phyloP scores from a whole-genome alignment of 2,888 invertebrate species.

The Nephrotoma appendiculata region DNA sequence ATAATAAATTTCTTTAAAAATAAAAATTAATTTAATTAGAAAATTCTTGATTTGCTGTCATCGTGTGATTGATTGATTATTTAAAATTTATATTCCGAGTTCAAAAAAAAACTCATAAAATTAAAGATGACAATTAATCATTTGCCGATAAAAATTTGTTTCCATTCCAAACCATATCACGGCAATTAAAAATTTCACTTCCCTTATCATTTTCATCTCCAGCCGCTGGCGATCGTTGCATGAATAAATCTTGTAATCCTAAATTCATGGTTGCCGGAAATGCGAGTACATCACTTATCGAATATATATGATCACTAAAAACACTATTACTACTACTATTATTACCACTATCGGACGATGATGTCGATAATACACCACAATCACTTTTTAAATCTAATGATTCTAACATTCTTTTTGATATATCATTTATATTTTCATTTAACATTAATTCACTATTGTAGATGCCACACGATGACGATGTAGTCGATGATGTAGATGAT shows the following conservation, averaged over 20 bases:
- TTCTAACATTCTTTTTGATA: slow-evolving; percentile 31
- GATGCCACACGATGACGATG: too few relatives aligned
- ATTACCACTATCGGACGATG: slow-evolving; percentile 14
- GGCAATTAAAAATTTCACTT: slow-evolving; percentile 32
- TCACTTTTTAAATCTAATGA: slow-evolving; percentile 21
- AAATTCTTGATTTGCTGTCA: background rate
- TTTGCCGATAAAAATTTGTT: slow-evolving; percentile 12
- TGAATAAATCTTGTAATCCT: background rate
- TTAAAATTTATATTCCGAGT: background rate
- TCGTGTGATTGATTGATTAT: background rate
- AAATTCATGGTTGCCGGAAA: background rate
- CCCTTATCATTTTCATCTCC: slow-evolving; percentile 18
- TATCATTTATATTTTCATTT: slow-evolving; percentile 31
- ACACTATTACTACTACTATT: slow-evolving; percentile 21
- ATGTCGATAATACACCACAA: slow-evolving; percentile 3
- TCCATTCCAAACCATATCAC: slow-evolving; percentile 32
- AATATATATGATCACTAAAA: slow-evolving; percentile 15
- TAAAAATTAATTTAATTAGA: background rate
- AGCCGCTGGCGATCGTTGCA: background rate
- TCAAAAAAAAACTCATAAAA: background rate
- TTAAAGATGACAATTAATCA: background rate
- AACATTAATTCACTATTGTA: slow-evolving; percentile 15
- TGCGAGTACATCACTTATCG: background rate
- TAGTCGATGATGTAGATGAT: background rate
- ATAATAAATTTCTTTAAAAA: background rate